These are phyloP conservation scores for Sander lucioperca DNA, from an alignment of 2,113 vertebrate species.

Conservation along the genomic window DNA sequence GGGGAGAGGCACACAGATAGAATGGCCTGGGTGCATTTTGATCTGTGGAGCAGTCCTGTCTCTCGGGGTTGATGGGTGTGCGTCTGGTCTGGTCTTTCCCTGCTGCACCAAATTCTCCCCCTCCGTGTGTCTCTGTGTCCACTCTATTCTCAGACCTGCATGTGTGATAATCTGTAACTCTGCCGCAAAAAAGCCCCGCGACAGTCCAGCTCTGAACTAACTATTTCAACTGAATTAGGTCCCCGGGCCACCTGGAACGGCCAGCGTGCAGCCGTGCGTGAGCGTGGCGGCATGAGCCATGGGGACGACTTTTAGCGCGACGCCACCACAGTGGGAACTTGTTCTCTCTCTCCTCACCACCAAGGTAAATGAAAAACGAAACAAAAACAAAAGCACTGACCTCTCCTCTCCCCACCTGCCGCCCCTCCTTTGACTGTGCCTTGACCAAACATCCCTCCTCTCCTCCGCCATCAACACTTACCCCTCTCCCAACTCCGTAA, in stretches of 20 bases:
- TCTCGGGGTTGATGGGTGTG: constrained; percentile 70
- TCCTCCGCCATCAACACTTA: constrained; percentile 45
- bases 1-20: constrained; percentile 82
- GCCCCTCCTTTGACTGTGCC: constrained; percentile 70
- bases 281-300: constrained; percentile 63
- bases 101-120: constrained; percentile 67
- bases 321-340: constrained; percentile 66
- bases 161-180: constrained; percentile 76
- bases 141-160: constrained; percentile 77
- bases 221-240: constrained; percentile 85
- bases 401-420: constrained; percentile 65
- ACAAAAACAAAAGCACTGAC: constrained; percentile 68
- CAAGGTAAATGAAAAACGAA: constrained; percentile 75
- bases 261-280: constrained; percentile 57
- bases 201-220: constrained; percentile 79
- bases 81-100: constrained; percentile 75
- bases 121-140: constrained; percentile 77
- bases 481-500: constrained; percentile 36
- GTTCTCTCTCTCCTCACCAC: constrained; percentile 72
- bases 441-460: constrained; percentile 64
- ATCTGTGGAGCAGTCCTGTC: constrained; percentile 80
- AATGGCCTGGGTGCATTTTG: constrained; percentile 80
- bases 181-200: constrained; percentile 46
- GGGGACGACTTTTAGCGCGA: constrained; percentile 76
- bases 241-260: constrained; percentile 67